Conservation (phyloP, 2,113 vertebrate genomes). For the Chaetops frenatus region DNA sequence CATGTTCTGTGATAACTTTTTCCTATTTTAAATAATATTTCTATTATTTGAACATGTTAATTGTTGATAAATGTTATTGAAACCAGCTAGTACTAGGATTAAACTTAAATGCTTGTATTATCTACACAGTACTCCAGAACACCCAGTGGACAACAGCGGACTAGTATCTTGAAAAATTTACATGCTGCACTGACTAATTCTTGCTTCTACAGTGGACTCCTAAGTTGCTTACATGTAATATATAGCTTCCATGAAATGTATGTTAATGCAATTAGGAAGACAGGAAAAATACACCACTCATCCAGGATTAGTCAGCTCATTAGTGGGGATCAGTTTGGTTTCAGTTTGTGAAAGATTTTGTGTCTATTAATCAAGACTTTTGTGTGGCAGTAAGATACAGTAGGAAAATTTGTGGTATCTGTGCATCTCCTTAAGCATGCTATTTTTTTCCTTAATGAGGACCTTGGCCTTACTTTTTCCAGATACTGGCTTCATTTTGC, state of each 20-base stretch:
- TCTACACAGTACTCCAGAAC: neutral
- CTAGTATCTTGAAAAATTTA: neutral
- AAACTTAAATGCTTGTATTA: neutral
- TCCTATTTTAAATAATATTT: neutral
- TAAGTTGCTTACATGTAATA: neutral
- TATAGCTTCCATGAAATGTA: neutral
- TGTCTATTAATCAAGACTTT: neutral
- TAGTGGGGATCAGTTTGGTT: neutral
- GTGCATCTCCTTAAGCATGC: neutral
- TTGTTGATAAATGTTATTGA: neutral
- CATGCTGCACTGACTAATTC: neutral
- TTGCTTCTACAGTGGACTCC: neutral
- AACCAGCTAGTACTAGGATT: neutral
- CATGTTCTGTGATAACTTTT: neutral
- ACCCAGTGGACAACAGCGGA: neutral
- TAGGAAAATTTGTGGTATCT: neutral
- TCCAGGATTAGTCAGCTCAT: neutral
- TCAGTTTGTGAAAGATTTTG: neutral
- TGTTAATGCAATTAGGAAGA: neutral
- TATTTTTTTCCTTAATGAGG: neutral
- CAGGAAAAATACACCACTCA: neutral
- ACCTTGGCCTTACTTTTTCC: neutral
- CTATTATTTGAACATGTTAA: neutral
- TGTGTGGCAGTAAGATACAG: neutral
- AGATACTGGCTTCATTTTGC: neutral